phyloP scores from a whole-genome alignment of 37 sponge, comb jelly and placozoan genomes.

The Bolinopsis microptera region DNA sequence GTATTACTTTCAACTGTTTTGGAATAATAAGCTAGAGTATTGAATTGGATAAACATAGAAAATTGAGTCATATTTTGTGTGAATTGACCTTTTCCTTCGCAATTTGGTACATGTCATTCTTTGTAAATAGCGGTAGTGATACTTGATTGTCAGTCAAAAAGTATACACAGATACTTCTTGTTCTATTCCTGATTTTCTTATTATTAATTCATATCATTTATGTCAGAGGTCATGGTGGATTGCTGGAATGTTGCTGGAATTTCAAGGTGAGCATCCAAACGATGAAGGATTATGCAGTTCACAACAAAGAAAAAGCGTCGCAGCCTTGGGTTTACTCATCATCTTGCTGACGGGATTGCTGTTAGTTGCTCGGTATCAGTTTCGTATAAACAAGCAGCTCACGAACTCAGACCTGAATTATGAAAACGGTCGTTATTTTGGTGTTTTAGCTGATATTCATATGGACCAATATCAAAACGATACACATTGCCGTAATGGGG shows the following conservation, averaged over 20 bases:
- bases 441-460: slow-evolving; percentile 36
- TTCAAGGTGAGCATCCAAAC: background rate
- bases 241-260: background rate
- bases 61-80: no score
- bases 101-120: no score
- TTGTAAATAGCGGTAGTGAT: no score
- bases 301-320: background rate
- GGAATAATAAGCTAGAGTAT: no score
- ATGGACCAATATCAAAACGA: background rate
- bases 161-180: no score
- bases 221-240: background rate
- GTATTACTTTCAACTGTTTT: no score
- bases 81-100: no score
- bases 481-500: slow-evolving; percentile 29
- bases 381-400: background rate
- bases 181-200: no score
- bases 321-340: background rate
- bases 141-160: no score
- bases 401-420: slow-evolving; percentile 4
- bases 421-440: slow-evolving; percentile 14
- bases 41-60: no score
- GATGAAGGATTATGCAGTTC: background rate
- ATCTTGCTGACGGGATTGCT: background rate
- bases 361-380: background rate
- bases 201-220: no score